Conservation (phyloP, 2,797 vertebrate genomes). For the Pseudochirops cupreus region DNA sequence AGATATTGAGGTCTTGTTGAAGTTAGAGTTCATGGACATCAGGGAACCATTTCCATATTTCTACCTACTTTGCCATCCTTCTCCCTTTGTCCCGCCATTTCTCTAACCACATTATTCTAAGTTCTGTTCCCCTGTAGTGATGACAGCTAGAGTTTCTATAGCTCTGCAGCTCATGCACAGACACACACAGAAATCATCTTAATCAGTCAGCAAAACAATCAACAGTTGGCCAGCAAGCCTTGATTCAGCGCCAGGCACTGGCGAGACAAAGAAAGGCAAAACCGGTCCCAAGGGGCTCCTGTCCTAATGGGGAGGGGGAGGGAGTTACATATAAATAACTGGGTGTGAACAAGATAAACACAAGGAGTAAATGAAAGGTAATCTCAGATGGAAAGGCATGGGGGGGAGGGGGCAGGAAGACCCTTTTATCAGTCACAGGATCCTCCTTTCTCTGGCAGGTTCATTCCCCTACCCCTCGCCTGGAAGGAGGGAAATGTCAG, state of each 20-base stretch:
- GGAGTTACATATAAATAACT: background rate
- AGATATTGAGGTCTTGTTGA: no score
- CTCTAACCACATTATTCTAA: background rate
- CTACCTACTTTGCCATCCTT: background rate
- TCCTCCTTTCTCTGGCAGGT: background rate
- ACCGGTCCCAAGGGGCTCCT: background rate
- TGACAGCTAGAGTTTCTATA: background rate
- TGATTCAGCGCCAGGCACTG: conserved; percentile 6
- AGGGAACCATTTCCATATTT: no score
- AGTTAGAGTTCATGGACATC: no score
- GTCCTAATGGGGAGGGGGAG: background rate
- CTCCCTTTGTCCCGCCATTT: background rate
- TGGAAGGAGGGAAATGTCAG: background rate
- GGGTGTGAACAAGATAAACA: background rate
- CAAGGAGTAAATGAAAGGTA: conserved; percentile 15
- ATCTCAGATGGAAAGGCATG: background rate
- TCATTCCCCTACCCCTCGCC: background rate
- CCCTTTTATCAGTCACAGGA: background rate
- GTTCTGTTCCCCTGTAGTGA: background rate
- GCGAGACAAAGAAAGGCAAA: background rate
- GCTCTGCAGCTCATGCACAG: no score
- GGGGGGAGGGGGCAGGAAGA: background rate
- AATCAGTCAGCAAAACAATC: background rate
- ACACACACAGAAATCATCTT: no score
- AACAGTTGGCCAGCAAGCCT: background rate